Percentiles rank a stretch among this genome's conserved stretches.
Conservation (phyloP, 2,888 invertebrate genomes). For the Thera britannica region DNA sequence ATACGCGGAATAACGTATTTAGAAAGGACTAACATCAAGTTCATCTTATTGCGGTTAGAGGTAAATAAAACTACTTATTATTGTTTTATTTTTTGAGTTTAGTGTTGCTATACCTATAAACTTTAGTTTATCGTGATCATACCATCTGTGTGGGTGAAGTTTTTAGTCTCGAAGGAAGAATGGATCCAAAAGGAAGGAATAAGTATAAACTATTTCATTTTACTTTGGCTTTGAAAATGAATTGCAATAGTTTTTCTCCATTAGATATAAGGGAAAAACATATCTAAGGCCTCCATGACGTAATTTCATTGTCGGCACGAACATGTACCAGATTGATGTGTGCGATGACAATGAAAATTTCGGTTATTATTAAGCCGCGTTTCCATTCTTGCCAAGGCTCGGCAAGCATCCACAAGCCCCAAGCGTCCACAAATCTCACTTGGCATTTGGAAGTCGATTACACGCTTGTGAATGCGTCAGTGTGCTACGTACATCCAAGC, state of each 20-base stretch:
- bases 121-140: too few relatives aligned
- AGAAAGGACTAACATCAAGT: constrained; percentile 35
- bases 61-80: constrained; percentile 10
- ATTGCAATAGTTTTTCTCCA: not conserved
- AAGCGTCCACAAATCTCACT: too few relatives aligned
- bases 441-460: too few relatives aligned
- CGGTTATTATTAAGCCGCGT: constrained; percentile 16
- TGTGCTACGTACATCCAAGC: too few relatives aligned
- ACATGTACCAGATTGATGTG: not conserved
- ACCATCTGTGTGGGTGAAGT: too few relatives aligned
- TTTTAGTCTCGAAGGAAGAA: too few relatives aligned
- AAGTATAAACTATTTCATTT: too few relatives aligned
- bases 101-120: not conserved
- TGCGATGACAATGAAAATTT: constrained; percentile 32
- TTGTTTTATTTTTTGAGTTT: not conserved
- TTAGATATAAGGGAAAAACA: constrained; percentile 5
- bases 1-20: constrained; percentile 32
- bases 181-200: too few relatives aligned
- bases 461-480: too few relatives aligned
- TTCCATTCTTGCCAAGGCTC: too few relatives aligned
- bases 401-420: too few relatives aligned
- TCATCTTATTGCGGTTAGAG: constrained; percentile 36
- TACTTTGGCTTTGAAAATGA: not conserved
- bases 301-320: constrained; percentile 8
- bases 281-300: constrained; percentile 9